A percentile compares a stretch with the other conserved stretches of the same genome.
Conservation (phyloP, 2,888 invertebrate genomes). For the Ischnus inquisitorius region DNA sequence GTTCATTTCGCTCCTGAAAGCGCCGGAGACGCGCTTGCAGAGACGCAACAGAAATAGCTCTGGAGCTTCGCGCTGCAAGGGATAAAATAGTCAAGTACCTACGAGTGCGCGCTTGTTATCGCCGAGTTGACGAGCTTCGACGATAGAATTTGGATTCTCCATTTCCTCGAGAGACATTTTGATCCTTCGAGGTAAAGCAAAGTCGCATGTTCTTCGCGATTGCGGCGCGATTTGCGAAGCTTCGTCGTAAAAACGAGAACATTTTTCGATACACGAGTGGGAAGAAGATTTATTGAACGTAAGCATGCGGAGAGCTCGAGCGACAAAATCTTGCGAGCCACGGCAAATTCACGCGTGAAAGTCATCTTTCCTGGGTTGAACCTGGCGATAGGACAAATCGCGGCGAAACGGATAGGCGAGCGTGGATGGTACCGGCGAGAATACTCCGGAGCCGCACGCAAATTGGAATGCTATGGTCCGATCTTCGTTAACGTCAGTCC, state of each 20-base stretch:
- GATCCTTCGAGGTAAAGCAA: too few species aligned
- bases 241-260: neutral
- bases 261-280: neutral
- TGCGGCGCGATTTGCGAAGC: neutral
- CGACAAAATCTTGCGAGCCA: neutral
- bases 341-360: neutral
- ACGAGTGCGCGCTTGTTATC: neutral
- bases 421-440: conserved; percentile 20
- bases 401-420: neutral
- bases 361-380: neutral
- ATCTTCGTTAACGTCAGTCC: conserved; percentile 74
- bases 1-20: neutral
- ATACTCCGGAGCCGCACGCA: conserved; percentile 67
- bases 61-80: neutral
- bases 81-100: neutral
- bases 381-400: neutral
- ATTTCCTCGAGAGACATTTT: too few species aligned
- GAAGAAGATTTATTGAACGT: neutral
- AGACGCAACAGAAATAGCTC: neutral
- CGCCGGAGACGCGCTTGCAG: neutral
- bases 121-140: too few species aligned
- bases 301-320: neutral
- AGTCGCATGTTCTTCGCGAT: too few species aligned
- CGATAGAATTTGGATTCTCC: too few species aligned
- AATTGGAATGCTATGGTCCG: conserved; percentile 73